phyloP scores from a whole-genome alignment of 2,113 vertebrate genomes.

The Todiramphus saurophagus region DNA sequence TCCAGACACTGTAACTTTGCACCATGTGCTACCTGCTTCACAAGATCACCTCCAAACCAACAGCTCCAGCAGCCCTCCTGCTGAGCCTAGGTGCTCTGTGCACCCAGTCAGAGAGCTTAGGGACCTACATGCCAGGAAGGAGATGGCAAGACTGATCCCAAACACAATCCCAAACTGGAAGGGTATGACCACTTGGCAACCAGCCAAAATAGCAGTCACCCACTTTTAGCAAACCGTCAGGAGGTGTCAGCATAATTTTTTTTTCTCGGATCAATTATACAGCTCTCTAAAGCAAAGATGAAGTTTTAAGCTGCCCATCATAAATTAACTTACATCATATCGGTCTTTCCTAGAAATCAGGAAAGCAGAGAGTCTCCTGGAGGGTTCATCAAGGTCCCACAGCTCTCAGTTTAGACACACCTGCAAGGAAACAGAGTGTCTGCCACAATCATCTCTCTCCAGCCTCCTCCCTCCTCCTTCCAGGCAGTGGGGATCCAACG shows the following conservation, averaged over 20 bases:
- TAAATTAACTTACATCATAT: not conserved
- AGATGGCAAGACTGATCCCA: not conserved
- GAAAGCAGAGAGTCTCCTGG: not conserved
- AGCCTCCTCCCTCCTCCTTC: not conserved
- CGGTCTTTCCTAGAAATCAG: not conserved
- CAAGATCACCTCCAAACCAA: not conserved
- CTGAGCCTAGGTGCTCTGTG: not conserved
- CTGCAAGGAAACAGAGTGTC: not conserved
- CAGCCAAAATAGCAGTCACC: not conserved
- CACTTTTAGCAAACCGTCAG: not conserved
- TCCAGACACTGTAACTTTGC: fast-evolving
- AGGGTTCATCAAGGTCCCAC: not conserved
- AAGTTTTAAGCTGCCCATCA: not conserved
- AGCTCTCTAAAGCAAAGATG: not conserved
- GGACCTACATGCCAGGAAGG: fast-evolving
- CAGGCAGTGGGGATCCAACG: not conserved
- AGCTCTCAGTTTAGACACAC: not conserved
- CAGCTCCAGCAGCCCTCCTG: not conserved
- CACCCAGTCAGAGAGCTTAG: not conserved
- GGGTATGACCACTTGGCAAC: not conserved
- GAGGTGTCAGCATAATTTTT: not conserved
- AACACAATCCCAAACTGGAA: not conserved
- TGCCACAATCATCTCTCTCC: not conserved
- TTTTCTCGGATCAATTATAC: not conserved
- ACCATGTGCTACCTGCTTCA: not conserved